Evolutionary conservation across 2,113 vertebrate species (phyloP).

Genomic region (Neofelis nebulosa): DNA sequence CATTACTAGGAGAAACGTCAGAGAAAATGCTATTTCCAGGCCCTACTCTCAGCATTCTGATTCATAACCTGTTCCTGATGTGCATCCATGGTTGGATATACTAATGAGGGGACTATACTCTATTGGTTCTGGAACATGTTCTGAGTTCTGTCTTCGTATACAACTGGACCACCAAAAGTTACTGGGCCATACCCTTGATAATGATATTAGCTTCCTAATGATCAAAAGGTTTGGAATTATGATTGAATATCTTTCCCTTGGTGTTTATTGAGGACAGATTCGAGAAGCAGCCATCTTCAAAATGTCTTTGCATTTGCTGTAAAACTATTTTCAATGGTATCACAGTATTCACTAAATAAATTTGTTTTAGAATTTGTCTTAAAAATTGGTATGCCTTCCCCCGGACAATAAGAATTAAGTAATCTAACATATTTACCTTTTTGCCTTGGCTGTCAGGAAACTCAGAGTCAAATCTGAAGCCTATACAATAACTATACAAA

Average conservation of each 20-base stretch:
- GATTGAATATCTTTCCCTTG: not conserved
- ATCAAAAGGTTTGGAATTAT: not conserved
- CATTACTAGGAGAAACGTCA: not conserved
- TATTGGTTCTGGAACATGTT: not conserved
- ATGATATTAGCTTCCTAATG: not conserved
- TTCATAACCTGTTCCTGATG: not conserved
- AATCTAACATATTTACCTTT: not conserved
- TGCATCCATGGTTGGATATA: not conserved
- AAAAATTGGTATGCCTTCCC: not conserved
- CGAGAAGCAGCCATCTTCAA: not conserved
- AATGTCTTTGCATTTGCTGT: not conserved
- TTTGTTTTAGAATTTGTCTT: constrained; percentile 11
- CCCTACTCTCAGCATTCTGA: not conserved
- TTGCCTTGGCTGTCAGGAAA: not conserved
- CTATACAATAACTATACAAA: not conserved
- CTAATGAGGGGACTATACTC: not conserved
- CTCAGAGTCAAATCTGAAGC: not conserved
- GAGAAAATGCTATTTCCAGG: not conserved
- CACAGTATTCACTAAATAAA: not conserved
- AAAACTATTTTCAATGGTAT: not conserved
- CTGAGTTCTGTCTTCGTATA: not conserved
- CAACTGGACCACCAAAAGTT: not conserved
- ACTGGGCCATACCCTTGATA: not conserved
- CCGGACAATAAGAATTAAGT: not conserved
- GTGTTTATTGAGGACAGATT: not conserved